Conservation (phyloP, 2,113 vertebrate genomes). For the Hemiscyllium ocellatum region DNA sequence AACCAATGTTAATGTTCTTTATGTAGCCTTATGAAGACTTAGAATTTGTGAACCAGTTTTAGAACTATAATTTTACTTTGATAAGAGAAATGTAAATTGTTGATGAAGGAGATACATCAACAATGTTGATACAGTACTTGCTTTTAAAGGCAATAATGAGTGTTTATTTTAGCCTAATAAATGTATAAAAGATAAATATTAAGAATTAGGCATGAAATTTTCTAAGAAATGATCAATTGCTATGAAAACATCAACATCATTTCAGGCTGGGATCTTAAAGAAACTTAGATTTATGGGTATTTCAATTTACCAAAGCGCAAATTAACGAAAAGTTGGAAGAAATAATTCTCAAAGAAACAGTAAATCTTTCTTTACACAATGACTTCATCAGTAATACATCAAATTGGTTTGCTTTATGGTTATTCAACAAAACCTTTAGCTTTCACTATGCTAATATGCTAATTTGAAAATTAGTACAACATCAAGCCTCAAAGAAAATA, state of each 20-base stretch:
- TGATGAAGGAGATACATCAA: background rate
- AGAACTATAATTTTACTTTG: background rate
- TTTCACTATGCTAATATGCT: background rate
- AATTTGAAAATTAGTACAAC: background rate
- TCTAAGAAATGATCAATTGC: background rate
- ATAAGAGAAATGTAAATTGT: background rate
- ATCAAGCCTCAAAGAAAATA: background rate
- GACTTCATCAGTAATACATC: background rate
- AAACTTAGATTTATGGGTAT: background rate
- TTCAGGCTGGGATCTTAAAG: background rate
- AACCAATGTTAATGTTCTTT: background rate
- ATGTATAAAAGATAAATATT: background rate
- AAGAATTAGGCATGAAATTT: background rate
- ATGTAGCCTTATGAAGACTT: background rate
- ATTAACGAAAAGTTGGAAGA: background rate
- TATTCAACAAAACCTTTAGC: background rate
- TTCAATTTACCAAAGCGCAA: background rate
- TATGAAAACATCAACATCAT: background rate
- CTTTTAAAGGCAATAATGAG: background rate
- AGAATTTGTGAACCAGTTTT: background rate
- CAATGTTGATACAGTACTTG: background rate
- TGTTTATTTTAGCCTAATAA: background rate
- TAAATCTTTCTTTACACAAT: background rate
- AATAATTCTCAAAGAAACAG: background rate
- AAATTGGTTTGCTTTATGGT: background rate